Percentiles rank a stretch among this genome's conserved stretches.
phyloP scores from a whole-genome alignment of 2,113 vertebrate genomes.

The Suncus etruscus region DNA sequence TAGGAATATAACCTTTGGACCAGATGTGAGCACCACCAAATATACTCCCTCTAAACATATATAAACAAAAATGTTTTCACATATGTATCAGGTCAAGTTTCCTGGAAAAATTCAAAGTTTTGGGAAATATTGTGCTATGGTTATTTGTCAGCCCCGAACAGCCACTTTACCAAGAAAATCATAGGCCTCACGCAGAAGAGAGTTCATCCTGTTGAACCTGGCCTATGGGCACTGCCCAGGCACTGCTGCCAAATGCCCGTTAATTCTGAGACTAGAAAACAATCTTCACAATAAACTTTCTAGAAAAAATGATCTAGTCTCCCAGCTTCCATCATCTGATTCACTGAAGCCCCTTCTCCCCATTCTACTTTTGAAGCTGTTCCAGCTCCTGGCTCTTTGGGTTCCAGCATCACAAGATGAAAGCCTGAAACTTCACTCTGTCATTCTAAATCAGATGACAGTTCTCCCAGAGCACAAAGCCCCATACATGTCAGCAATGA shows the following conservation, averaged over 20 bases:
- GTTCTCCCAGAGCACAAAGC: neutral
- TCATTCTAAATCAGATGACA: conserved; percentile 5
- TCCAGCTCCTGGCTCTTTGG: neutral
- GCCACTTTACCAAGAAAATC: neutral
- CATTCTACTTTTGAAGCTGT: neutral
- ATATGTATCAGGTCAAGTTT: too few relatives aligned
- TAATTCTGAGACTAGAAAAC: neutral
- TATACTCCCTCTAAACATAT: too few relatives aligned
- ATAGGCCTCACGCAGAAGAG: neutral
- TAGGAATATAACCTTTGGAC: neutral
- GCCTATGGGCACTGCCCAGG: neutral
- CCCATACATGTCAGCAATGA: neutral
- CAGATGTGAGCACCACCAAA: neutral
- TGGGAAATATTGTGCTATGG: neutral
- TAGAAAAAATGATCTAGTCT: neutral
- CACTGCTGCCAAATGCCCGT: neutral
- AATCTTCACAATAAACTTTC: neutral
- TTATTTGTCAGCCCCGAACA: neutral
- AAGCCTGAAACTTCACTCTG: neutral
- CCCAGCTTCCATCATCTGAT: neutral
- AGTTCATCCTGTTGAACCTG: neutral
- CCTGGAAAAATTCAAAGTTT: neutral
- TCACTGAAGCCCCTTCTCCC: neutral
- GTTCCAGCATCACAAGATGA: neutral
- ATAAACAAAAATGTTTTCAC: too few relatives aligned